A percentile compares a stretch with the other conserved stretches of the same genome.
These are phyloP conservation scores for Calameuta filiformis DNA, from an alignment of 2,888 invertebrate genomes.

Conservation along the genomic window DNA sequence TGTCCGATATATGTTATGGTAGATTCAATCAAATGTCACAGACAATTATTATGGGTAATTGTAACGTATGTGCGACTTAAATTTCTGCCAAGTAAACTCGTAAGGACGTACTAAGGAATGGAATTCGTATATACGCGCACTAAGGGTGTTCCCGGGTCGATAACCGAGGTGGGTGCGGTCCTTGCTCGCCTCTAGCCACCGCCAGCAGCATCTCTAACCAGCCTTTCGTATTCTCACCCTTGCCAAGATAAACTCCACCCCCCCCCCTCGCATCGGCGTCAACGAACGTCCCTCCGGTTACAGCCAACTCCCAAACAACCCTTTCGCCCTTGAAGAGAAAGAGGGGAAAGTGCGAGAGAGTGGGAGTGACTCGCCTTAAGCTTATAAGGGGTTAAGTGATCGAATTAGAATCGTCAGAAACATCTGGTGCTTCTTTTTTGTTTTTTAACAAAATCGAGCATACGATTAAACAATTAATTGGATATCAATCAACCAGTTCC, in stretches of 20 bases:
- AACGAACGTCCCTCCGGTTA: not conserved
- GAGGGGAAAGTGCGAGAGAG: not conserved
- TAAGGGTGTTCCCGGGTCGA: constrained; percentile 56
- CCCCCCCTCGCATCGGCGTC: not conserved
- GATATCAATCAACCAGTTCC: not conserved
- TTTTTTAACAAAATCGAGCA: not conserved
- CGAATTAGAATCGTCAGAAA: not conserved
- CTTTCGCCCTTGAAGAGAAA: not conserved
- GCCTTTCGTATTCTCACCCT: constrained; percentile 12
- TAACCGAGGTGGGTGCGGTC: constrained; percentile 58
- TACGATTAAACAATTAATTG: not conserved
- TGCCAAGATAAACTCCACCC: not conserved
- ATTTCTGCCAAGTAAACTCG: not conserved
- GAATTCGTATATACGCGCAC: constrained; percentile 44
- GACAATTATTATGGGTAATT: not conserved
- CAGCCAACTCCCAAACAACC: constrained; percentile 5
- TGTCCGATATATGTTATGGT: not conserved
- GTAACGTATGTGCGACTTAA: not conserved
- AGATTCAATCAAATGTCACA: not conserved
- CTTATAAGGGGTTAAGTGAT: constrained; percentile 3
- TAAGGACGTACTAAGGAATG: constrained; percentile 31
- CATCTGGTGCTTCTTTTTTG: not conserved
- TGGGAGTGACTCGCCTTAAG: not conserved
- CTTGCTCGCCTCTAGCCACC: constrained; percentile 40
- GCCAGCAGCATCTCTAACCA: constrained; percentile 40